phyloP scores from a whole-genome alignment of 2,797 vertebrate genomes.

The Cynopterus sphinx region DNA sequence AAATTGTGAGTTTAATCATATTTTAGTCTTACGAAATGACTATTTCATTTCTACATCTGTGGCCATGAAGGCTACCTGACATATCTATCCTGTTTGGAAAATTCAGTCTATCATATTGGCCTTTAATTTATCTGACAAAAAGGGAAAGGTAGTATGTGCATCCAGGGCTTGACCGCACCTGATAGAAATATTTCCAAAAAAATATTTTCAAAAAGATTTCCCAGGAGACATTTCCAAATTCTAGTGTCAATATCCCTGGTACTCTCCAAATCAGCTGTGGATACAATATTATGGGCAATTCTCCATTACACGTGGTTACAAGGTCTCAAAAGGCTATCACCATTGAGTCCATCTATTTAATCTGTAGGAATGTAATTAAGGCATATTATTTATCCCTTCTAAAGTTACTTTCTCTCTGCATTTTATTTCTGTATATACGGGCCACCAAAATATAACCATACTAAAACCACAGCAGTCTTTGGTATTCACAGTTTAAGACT shows the following conservation, averaged over 20 bases:
- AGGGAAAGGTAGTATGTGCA: background rate
- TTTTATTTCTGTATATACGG: background rate
- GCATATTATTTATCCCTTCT: background rate
- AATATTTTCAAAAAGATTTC: background rate
- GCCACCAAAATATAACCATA: background rate
- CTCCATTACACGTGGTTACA: background rate
- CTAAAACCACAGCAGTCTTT: background rate
- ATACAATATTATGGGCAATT: background rate
- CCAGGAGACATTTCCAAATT: background rate
- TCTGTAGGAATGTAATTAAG: background rate
- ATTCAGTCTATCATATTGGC: background rate
- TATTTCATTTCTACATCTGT: background rate
- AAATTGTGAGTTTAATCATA: background rate
- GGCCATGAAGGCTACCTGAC: background rate
- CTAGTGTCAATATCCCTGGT: background rate
- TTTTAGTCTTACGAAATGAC: background rate
- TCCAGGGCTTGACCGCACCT: background rate
- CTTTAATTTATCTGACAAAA: background rate
- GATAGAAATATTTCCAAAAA: background rate
- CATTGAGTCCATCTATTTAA: background rate
- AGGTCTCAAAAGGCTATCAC: background rate
- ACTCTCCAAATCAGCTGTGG: background rate
- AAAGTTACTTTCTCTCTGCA: background rate
- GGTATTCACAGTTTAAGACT: background rate
- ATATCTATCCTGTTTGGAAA: background rate